These are phyloP conservation scores for Oreohelix idahoensis DNA, from an alignment of 1,140 invertebrate species.

Conservation along the genomic window DNA sequence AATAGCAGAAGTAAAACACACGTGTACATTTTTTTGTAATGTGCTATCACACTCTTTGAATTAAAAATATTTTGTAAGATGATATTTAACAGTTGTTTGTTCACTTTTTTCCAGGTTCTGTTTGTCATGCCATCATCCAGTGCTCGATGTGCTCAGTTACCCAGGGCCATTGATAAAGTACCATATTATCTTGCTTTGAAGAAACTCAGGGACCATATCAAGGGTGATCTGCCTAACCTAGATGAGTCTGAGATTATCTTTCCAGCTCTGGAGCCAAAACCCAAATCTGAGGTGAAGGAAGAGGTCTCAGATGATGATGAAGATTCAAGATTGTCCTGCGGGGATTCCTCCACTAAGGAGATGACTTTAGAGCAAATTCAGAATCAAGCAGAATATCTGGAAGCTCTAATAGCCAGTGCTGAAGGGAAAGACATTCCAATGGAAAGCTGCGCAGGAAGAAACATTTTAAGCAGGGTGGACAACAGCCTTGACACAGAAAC, in stretches of 20 bases:
- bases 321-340: conserved; percentile 2
- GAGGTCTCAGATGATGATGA: conserved; percentile 44
- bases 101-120: conserved; percentile 82
- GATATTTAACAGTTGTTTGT: no score
- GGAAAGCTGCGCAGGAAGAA: conserved; percentile 8
- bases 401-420: conserved; percentile 35
- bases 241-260: conserved; percentile 95
- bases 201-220: conserved; percentile 95
- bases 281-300: conserved; percentile 61
- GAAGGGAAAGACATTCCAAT: conserved; percentile 34
- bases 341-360: conserved; percentile 19
- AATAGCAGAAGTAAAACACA: no score
- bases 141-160: conserved; percentile 94
- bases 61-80: no score
- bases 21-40: no score
- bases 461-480: not conserved
- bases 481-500: conserved; percentile 15
- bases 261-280: conserved; percentile 73
- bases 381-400: conserved; percentile 37
- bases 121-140: conserved; percentile 99
- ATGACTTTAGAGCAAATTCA: conserved; percentile 39
- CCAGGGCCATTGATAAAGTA: conserved; percentile 95
- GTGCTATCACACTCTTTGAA: no score
- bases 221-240: conserved; percentile 87
- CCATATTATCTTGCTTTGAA: conserved; percentile 96